Conservation (phyloP, 2,113 vertebrate species). For the Danionella cerebrum region DNA sequence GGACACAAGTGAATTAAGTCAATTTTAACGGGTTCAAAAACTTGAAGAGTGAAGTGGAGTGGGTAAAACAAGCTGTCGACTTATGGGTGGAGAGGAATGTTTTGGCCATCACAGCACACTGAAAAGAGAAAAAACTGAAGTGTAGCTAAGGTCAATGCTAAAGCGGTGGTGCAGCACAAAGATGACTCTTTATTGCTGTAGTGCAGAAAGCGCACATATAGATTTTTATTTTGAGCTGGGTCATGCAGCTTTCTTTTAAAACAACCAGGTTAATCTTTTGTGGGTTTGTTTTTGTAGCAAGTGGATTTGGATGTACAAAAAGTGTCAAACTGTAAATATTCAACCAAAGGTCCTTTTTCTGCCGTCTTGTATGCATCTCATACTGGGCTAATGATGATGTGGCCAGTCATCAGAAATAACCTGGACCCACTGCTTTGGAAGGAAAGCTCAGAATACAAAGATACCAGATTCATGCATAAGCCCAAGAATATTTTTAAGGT, state of each 20-base stretch:
- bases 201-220: not conserved
- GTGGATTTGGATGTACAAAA: no score
- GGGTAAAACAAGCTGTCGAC: constrained; percentile 9
- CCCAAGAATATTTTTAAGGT: no score
- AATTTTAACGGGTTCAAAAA: not conserved
- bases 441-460: no score
- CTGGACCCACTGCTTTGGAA: no score
- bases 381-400: not conserved
- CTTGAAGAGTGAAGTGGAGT: not conserved
- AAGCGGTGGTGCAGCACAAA: not conserved
- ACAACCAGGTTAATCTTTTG: not conserved
- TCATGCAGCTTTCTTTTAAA: not conserved
- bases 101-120: not conserved
- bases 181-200: constrained; percentile 1
- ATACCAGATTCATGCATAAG: no score
- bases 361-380: no score
- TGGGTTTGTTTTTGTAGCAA: no score
- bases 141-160: constrained; percentile 14
- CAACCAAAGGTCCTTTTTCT: no score
- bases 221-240: no score
- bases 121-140: not conserved
- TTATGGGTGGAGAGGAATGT: not conserved
- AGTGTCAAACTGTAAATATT: no score
- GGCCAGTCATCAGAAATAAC: no score
- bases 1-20: not conserved